phyloP scores from a whole-genome alignment of 92 coral and sea anemone species.

The Epizoanthus ramosus region DNA sequence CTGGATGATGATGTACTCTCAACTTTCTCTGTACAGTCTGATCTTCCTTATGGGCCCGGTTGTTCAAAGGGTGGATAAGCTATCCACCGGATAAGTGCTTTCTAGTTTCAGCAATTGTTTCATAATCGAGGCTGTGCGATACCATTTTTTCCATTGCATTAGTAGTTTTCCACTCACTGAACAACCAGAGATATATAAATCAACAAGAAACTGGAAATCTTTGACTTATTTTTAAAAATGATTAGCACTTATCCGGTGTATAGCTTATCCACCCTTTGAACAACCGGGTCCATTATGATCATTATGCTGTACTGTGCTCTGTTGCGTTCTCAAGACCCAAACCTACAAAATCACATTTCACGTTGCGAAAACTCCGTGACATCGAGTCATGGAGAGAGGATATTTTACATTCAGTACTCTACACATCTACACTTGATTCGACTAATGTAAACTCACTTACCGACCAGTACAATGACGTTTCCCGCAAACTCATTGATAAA shows the following conservation, averaged over 20 bases:
- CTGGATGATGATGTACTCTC: slow-evolving; percentile 37
- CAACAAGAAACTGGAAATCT: too few species aligned
- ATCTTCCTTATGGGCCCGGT: slow-evolving; percentile 39
- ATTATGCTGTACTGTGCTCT: slow-evolving; percentile 26
- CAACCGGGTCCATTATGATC: too few species aligned
- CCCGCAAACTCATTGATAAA: slow-evolving; percentile 1
- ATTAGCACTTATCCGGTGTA: too few species aligned
- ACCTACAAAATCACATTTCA: slow-evolving; percentile 1
- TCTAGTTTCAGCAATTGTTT: too few species aligned
- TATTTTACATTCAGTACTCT: slow-evolving; percentile 18
- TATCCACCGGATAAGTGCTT: too few species aligned
- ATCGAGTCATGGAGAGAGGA: slow-evolving; percentile 3
- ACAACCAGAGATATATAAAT: too few species aligned
- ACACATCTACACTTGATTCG: neutral
- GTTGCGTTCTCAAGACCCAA: slow-evolving; percentile 30
- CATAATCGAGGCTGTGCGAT: too few species aligned
- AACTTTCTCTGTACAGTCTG: slow-evolving; percentile 11
- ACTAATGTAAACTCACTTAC: neutral
- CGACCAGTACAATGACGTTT: slow-evolving; percentile 6
- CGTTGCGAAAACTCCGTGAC: neutral
- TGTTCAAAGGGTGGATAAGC: too few species aligned
- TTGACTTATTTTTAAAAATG: too few species aligned
- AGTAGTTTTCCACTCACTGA: too few species aligned
- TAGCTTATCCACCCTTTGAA: too few species aligned
- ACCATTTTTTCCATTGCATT: too few species aligned